Percentiles rank a stretch among this genome's conserved stretches.
phyloP scores from a whole-genome alignment of 1,140 invertebrate genomes.

The Eupristina koningsbergeri region DNA sequence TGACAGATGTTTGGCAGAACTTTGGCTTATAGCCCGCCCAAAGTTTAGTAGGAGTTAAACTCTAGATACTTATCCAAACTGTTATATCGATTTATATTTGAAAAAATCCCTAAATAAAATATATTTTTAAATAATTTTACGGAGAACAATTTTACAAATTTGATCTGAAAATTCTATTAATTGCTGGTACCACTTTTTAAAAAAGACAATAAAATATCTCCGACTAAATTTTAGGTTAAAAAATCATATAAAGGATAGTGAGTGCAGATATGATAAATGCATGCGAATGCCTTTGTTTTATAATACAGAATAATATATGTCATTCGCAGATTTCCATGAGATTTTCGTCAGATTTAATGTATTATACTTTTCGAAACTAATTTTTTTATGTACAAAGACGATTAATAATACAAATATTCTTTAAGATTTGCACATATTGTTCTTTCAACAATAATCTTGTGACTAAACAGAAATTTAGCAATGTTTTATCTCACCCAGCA shows the following conservation, averaged over 20 bases:
- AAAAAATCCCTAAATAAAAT: background rate
- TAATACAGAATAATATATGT: background rate
- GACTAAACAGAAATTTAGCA: background rate
- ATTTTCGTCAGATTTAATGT: too few relatives aligned
- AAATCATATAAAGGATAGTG: background rate
- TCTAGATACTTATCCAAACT: background rate
- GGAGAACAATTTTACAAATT: too few relatives aligned
- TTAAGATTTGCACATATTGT: background rate
- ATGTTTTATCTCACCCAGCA: background rate
- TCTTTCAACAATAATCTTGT: background rate
- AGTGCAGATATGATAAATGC: background rate
- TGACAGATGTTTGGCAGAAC: constrained; percentile 12
- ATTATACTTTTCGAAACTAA: background rate
- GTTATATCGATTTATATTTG: background rate
- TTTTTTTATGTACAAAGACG: too few relatives aligned
- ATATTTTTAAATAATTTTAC: background rate
- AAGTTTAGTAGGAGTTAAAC: background rate
- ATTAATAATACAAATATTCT: too few relatives aligned
- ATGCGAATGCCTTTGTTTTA: background rate
- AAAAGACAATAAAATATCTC: background rate
- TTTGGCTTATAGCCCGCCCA: background rate
- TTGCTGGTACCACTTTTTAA: background rate
- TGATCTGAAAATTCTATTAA: background rate
- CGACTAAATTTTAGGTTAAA: background rate
- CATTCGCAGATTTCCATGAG: too few relatives aligned